Evolutionary conservation across 2,797 vertebrate species (phyloP).

Genomic region (Sebastes flavidus): DNA sequence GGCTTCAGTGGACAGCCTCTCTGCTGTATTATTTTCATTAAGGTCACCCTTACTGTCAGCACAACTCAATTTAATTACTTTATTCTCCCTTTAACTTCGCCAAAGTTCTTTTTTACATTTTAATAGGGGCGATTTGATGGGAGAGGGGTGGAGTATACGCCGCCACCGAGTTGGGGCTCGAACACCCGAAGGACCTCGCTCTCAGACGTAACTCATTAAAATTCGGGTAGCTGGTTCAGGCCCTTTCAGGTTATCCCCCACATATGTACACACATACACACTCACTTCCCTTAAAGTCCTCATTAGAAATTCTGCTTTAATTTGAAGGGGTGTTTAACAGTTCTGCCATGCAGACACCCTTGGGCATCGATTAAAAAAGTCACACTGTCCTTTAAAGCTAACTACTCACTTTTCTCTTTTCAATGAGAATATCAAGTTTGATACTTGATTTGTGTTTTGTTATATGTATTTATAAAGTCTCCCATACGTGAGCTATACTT

Average conservation of each 20-base stretch:
- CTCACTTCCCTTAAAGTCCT: conserved; percentile 54
- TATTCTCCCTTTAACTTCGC: conserved; percentile 49
- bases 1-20: conserved; percentile 14
- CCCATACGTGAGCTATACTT: background rate
- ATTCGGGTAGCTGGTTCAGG: conserved; percentile 51
- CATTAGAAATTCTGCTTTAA: conserved; percentile 70
- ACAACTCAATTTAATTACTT: conserved; percentile 61
- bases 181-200: conserved; percentile 68
- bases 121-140: conserved; percentile 52
- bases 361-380: conserved; percentile 60
- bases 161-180: conserved; percentile 7
- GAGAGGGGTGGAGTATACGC: conserved; percentile 30
- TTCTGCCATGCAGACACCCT: conserved; percentile 63
- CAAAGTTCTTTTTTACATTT: conserved; percentile 51
- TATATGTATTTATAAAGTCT: background rate
- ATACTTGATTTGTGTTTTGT: background rate
- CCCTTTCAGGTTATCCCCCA: conserved; percentile 57
- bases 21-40: conserved; percentile 45
- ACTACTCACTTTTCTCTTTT: conserved; percentile 7
- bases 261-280: conserved; percentile 24
- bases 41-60: conserved; percentile 68
- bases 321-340: conserved; percentile 73
- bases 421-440: background rate
- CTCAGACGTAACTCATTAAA: conserved; percentile 77
- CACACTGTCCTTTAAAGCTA: conserved; percentile 67